These are phyloP conservation scores for Galerucella nymphaeae DNA, from an alignment of 2,888 invertebrate species.

Conservation along the genomic window DNA sequence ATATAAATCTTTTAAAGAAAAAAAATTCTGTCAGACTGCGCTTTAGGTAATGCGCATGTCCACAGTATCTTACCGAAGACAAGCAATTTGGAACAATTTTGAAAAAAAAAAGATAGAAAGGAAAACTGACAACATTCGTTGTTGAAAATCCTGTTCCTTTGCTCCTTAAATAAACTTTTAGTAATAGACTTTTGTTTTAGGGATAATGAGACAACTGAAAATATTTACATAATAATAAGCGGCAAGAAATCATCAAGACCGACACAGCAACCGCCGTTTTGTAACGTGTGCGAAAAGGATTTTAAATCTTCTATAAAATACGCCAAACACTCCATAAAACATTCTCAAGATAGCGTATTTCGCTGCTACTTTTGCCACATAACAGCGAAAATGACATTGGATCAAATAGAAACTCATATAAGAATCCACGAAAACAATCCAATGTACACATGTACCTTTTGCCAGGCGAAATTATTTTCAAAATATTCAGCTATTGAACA, in stretches of 20 bases:
- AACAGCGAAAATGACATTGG: constrained; percentile 42
- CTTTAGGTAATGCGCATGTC: too few relatives aligned
- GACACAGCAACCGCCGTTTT: constrained; percentile 31
- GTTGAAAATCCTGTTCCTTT: too few relatives aligned
- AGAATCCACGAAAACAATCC: constrained; percentile 56
- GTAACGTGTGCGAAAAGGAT: constrained; percentile 49
- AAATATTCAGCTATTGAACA: constrained; percentile 55
- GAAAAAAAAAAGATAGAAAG: too few relatives aligned
- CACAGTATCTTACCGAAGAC: too few relatives aligned
- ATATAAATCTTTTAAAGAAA: too few relatives aligned
- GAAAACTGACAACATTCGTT: too few relatives aligned
- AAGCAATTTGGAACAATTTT: too few relatives aligned
- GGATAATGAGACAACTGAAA: constrained; percentile 9
- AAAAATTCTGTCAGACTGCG: too few relatives aligned
- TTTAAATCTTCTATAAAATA: constrained; percentile 49
- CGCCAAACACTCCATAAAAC: constrained; percentile 46
- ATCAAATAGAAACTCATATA: constrained; percentile 53
- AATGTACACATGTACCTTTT: constrained; percentile 55
- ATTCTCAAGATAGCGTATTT: constrained; percentile 40
- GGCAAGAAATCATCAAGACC: neutral
- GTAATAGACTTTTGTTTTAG: constrained; percentile 3
- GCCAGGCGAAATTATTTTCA: constrained; percentile 54
- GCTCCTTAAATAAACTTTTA: neutral
- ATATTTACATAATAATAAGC: constrained; percentile 25
- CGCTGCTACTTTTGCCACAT: constrained; percentile 45